phyloP scores from a whole-genome alignment of 53 echinoderm and acorn worm genomes.

The Holothuria leucospilota region DNA sequence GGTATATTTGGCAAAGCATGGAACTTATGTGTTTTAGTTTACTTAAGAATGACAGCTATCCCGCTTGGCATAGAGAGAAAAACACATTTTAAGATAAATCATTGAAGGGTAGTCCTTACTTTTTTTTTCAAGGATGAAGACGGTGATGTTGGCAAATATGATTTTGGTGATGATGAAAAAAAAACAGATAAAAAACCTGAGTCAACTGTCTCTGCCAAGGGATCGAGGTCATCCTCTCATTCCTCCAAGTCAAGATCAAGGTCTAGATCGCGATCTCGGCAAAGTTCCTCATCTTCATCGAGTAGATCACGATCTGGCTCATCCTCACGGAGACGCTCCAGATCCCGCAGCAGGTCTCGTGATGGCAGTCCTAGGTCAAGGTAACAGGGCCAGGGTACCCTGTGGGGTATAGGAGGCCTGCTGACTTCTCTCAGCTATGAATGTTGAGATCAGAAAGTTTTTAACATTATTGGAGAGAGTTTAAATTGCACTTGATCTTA shows the following conservation, averaged over 20 bases:
- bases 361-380: constrained; percentile 90
- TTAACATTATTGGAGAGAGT: not conserved
- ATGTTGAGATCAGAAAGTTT: constrained; percentile 31
- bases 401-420: not conserved
- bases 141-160: constrained; percentile 75
- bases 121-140: constrained; percentile 59
- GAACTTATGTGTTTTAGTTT: too few relatives aligned
- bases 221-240: not conserved
- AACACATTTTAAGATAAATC: not conserved
- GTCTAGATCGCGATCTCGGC: not conserved
- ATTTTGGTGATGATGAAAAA: constrained; percentile 59
- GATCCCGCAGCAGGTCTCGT: constrained; percentile 59
- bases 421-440: not conserved
- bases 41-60: too few relatives aligned
- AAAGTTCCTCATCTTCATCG: constrained; percentile 22
- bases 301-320: constrained; percentile 43
- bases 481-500: too few relatives aligned
- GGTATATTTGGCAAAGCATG: too few relatives aligned
- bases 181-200: constrained; percentile 50
- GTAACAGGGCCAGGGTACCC: constrained; percentile 67
- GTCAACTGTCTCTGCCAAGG: constrained; percentile 5
- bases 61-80: too few relatives aligned
- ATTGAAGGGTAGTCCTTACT: not conserved
- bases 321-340: constrained; percentile 58
- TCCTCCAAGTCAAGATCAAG: not conserved